These are phyloP conservation scores for Prunella fulvescens DNA, from an alignment of 2,113 vertebrate genomes.

Conservation along the genomic window DNA sequence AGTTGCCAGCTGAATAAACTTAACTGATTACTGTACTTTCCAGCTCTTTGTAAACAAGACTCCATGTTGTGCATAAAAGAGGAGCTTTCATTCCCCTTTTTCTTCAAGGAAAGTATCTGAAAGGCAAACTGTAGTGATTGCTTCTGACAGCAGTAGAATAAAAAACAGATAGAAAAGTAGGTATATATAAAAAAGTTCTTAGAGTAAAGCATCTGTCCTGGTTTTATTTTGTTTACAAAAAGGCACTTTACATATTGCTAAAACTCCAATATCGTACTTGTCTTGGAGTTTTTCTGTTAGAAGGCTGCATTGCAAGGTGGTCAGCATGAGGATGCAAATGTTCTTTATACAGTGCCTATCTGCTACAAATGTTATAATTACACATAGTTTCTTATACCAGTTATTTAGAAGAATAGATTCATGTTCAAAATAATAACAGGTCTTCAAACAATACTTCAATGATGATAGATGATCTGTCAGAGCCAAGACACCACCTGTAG, in stretches of 20 bases:
- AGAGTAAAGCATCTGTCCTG: slow-evolving; percentile 24
- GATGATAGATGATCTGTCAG: neutral
- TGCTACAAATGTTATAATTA: slow-evolving; percentile 18
- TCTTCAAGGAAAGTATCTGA: slow-evolving; percentile 28
- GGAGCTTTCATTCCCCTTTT: neutral
- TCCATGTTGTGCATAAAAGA: neutral
- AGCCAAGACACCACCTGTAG: slow-evolving; percentile 6
- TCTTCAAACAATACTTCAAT: slow-evolving; percentile 7
- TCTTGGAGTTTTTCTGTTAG: slow-evolving; percentile 3
- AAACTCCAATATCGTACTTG: slow-evolving; percentile 7
- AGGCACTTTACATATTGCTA: slow-evolving; percentile 70
- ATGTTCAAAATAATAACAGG: slow-evolving; percentile 16
- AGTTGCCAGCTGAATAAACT: slow-evolving; percentile 24
- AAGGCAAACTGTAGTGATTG: slow-evolving; percentile 37
- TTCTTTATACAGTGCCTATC: slow-evolving; percentile 6
- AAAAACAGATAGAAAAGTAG: slow-evolving; percentile 30
- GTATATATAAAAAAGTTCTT: slow-evolving; percentile 31
- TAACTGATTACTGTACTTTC: neutral
- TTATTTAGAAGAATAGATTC: neutral
- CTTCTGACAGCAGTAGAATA: slow-evolving; percentile 16
- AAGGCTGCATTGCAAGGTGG: neutral
- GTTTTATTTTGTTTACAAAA: slow-evolving; percentile 59
- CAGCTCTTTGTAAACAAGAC: slow-evolving; percentile 25
- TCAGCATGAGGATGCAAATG: slow-evolving; percentile 37
- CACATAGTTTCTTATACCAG: slow-evolving; percentile 6